A percentile compares a stretch with the other conserved stretches of the same genome.
These are phyloP conservation scores for Nowickia ferox DNA, from an alignment of 2,888 invertebrate species.

Conservation along the genomic window DNA sequence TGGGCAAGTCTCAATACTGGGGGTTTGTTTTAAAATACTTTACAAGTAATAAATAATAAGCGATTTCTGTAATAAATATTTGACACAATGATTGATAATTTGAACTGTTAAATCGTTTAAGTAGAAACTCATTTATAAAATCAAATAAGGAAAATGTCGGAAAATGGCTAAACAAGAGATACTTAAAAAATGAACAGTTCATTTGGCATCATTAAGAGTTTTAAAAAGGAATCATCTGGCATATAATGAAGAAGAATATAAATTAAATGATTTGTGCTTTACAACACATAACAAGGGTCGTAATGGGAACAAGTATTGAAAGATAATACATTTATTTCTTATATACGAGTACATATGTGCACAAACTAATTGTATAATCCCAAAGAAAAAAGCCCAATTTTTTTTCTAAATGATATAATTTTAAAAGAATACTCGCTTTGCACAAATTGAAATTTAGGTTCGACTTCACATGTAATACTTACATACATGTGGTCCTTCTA, in stretches of 20 bases:
- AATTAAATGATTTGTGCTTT: neutral
- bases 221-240: neutral
- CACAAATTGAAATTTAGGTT: no score
- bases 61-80: conserved; percentile 37
- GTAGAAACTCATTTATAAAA: conserved; percentile 17
- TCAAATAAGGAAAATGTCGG: conserved; percentile 3
- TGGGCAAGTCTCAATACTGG: neutral
- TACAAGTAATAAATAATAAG: conserved; percentile 53
- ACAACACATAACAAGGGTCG: neutral
- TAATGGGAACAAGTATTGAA: neutral
- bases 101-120: conserved; percentile 20
- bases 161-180: conserved; percentile 4
- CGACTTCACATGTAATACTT: no score
- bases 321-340: neutral
- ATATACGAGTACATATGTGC: no score
- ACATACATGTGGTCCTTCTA: no score
- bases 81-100: conserved; percentile 64
- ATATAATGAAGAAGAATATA: neutral
- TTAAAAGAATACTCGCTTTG: no score
- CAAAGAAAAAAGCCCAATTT: no score
- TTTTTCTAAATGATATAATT: no score
- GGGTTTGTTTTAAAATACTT: conserved; percentile 1
- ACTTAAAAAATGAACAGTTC: conserved; percentile 28
- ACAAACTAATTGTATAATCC: no score
- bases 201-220: conserved; percentile 11